A percentile compares a stretch with the other conserved stretches of the same genome.
Conservation (phyloP, 2,888 invertebrate species). For the Laothoe populi region DNA sequence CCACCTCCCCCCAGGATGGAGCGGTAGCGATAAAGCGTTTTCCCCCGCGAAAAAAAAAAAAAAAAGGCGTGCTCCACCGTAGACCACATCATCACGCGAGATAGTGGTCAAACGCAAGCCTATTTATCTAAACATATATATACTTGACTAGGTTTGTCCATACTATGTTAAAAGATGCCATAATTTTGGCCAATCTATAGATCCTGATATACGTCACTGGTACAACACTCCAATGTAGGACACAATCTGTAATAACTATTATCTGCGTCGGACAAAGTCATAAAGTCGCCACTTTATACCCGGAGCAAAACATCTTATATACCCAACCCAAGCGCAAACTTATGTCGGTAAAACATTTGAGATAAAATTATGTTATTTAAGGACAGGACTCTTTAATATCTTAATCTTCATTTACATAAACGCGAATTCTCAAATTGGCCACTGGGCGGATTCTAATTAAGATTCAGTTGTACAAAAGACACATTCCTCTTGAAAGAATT, state of each 20-base stretch:
- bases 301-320: slow-evolving; percentile 1
- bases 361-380: slow-evolving; percentile 20
- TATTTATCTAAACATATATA: too few relatives aligned
- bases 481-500: slow-evolving; percentile 45
- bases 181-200: background rate
- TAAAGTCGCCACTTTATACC: background rate
- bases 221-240: background rate
- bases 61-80: too few relatives aligned
- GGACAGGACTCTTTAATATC: background rate
- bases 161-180: background rate
- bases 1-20: too few relatives aligned
- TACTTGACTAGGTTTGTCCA: too few relatives aligned
- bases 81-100: too few relatives aligned
- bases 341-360: slow-evolving; percentile 8
- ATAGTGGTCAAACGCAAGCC: too few relatives aligned
- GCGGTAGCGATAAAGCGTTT: too few relatives aligned
- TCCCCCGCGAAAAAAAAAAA: too few relatives aligned
- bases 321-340: background rate
- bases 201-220: background rate
- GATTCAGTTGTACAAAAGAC: slow-evolving; percentile 39
- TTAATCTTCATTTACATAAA: slow-evolving; percentile 23
- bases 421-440: slow-evolving; percentile 22
- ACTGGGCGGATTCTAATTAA: slow-evolving; percentile 36
- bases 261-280: slow-evolving; percentile 2
- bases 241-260: slow-evolving; percentile 7